Evolutionary conservation across 2,113 vertebrate species (phyloP).

Genomic region (Rousettus leschenaultii): DNA sequence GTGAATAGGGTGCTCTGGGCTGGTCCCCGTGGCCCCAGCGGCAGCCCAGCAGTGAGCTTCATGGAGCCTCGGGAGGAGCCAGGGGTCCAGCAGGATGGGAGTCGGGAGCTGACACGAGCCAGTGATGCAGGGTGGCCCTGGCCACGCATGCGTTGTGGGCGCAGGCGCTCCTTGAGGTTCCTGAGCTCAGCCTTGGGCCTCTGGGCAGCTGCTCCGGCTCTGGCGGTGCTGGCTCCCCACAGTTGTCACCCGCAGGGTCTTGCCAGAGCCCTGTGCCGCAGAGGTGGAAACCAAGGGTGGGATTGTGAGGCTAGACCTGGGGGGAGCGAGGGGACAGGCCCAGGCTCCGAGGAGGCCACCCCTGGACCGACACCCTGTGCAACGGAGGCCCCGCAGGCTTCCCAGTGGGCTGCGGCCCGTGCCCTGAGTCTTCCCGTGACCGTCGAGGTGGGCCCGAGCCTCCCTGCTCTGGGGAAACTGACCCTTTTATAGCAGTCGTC

Average conservation of each 20-base stretch:
- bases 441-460: too few species aligned
- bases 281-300: neutral
- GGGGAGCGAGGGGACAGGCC: neutral
- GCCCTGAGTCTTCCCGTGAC: too few species aligned
- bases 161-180: neutral
- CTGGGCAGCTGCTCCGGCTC: neutral
- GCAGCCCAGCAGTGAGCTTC: neutral
- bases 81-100: neutral
- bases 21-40: neutral
- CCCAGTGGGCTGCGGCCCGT: too few species aligned
- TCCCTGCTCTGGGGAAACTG: neutral
- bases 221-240: neutral
- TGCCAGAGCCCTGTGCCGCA: too few species aligned
- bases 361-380: too few species aligned
- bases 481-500: neutral
- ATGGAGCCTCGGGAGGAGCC: neutral
- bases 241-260: too few species aligned
- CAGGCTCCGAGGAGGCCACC: neutral
- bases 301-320: accelerated
- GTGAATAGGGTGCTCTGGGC: neutral
- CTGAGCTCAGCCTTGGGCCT: neutral
- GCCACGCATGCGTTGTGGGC: neutral
- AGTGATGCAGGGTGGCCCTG: neutral
- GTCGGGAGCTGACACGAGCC: neutral
- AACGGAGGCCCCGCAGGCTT: too few species aligned